Conservation (phyloP, 2,888 invertebrate species). For the Eristalis pertinax region DNA sequence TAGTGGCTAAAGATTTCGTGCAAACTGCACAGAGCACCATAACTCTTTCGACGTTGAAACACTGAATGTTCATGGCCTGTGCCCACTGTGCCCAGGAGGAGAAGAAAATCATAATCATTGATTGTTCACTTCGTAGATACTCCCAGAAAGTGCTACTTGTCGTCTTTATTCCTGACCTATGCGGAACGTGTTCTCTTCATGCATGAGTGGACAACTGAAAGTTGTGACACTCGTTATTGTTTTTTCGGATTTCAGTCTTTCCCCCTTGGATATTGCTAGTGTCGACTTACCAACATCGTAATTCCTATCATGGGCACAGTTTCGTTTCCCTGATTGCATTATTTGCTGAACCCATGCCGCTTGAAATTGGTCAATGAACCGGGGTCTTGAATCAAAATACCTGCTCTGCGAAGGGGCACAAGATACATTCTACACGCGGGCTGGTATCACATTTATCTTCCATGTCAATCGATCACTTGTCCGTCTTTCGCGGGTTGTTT, state of each 20-base stretch:
- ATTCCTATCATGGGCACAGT: background rate
- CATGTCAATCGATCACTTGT: conserved; percentile 56
- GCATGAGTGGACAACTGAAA: conserved; percentile 55
- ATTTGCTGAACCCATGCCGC: conserved; percentile 35
- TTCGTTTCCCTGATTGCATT: conserved; percentile 32
- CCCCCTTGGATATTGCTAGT: conserved; percentile 16
- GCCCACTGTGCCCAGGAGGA: conserved; percentile 1
- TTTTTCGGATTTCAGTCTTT: background rate
- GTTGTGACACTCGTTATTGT: conserved; percentile 44
- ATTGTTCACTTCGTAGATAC: conserved; percentile 63
- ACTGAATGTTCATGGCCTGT: conserved; percentile 33
- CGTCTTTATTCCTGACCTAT: conserved; percentile 53
- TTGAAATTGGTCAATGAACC: conserved; percentile 50
- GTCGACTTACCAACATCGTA: background rate
- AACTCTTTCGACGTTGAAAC: conserved; percentile 38
- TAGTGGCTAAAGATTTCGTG: conserved; percentile 68
- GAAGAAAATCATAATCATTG: conserved; percentile 64
- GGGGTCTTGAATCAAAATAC: conserved; percentile 15
- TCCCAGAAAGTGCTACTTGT: conserved; percentile 68
- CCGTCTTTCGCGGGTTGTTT: conserved; percentile 53
- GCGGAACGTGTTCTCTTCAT: conserved; percentile 62
- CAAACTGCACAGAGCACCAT: conserved; percentile 50
- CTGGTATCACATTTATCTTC: conserved; percentile 55
- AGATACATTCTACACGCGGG: conserved; percentile 41
- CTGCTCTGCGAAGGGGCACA: conserved; percentile 6